Conservation (phyloP, 2,888 invertebrate species). For the Metellina segmentata region DNA sequence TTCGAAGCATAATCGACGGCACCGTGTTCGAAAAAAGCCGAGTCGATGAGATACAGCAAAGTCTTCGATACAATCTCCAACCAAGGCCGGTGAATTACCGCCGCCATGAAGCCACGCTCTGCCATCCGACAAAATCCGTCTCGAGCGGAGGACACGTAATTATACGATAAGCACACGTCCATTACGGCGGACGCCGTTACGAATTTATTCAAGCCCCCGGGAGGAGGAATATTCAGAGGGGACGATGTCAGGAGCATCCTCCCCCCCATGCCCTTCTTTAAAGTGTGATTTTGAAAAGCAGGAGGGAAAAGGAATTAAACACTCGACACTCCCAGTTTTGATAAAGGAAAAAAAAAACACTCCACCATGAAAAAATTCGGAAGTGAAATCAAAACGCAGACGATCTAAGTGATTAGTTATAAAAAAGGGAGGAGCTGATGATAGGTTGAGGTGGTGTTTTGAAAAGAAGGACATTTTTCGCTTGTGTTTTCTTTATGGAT, state of each 20-base stretch:
- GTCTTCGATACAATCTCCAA: not conserved
- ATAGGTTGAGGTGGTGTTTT: constrained; percentile 58
- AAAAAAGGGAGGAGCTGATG: constrained; percentile 57
- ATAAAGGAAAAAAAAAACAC: not conserved
- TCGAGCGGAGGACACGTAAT: not conserved
- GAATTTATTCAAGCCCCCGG: not conserved
- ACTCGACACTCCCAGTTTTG: constrained; percentile 31
- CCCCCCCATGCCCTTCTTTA: not conserved
- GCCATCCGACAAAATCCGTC: not conserved
- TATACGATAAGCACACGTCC: not conserved
- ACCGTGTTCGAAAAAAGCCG: not conserved
- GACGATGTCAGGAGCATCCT: not conserved
- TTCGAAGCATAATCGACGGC: not conserved
- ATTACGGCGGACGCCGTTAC: not conserved
- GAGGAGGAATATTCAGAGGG: not conserved
- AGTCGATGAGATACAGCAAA: not conserved
- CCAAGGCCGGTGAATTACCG: not conserved
- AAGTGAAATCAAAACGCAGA: constrained; percentile 7
- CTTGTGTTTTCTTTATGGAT: not conserved
- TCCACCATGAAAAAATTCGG: not conserved
- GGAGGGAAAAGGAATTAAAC: not conserved
- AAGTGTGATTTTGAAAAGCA: constrained; percentile 28
- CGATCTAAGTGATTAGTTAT: constrained; percentile 52
- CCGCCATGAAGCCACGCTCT: not conserved
- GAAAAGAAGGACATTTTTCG: constrained; percentile 24